Base-by-base conservation (phyloP, 2,888 invertebrate species). In the Apodemia hepburni region DNA sequence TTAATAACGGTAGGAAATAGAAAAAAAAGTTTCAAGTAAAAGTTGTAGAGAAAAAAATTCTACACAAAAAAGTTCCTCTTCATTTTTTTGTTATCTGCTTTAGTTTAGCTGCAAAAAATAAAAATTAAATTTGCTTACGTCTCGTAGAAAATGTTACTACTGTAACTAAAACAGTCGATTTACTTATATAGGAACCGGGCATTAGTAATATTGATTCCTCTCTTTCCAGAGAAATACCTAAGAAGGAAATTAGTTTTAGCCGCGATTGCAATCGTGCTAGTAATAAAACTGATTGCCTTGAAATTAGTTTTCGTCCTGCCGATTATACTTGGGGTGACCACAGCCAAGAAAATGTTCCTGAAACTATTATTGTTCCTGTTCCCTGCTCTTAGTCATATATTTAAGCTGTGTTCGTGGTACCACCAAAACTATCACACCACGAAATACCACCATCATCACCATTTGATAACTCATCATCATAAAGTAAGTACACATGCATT, bases 341-440 rank as follows among this genome's bases (percentile, higher is more conserved):
- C 97, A 0, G 97, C 97, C 3, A 97, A 97, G 86, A 97, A 97
- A 80, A 91, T 97, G 73, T 93, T 97, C 75, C 87, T 97, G 57
- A 97, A 97, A 78, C 87, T 97, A 61, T 82, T 97, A 15, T 92
- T 97, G 27, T 97, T 97, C 92, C 77, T 97, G 49, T 96, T 97
- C 85, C 97, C 97, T 0, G 96, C 96, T 0, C 82, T 97, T 66
- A 94, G 96, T 63, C 96, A 97, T 78, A 93, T 97, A 66, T 97
- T 97, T 89, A 97, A 97, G 80, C 88, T 97, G 17, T 97, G 97
- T 81, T 95, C 96, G 6, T 95, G 95, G 90, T 97, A 96, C 75
- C 96, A 96, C 70, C 94, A 95, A 72, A 93, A 93, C 68, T 94
- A 93, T 74, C 95, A 95, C 72, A 92, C 93, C 17, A 94, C 95